Evolutionary conservation across 2,113 vertebrate genomes (phyloP), one percentile per base, ranked within the genome.

Genomic region (Hemichromis elongatus): DNA sequence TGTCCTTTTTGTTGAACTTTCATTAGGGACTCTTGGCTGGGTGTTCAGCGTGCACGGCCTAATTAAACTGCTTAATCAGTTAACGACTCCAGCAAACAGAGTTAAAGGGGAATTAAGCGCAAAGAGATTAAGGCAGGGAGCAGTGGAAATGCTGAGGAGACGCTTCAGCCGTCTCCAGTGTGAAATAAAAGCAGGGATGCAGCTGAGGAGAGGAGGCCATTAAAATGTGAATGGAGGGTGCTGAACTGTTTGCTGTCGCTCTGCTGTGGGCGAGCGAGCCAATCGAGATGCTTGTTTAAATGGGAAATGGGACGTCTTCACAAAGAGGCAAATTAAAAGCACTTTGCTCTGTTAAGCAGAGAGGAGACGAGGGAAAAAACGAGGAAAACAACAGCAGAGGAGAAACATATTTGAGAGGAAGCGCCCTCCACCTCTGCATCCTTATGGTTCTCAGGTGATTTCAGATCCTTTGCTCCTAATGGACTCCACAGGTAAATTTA

Each of bases 61-160:
- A 96, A 96, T 96, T 96, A 96, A 95, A 96, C 92, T 93, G 92
- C 95, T 95, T 96, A 96, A 96, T 96, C 95, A 96, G 95, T 96
- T 96, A 96, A 96, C 92, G 94, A 96, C 93, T 95, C 89, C 91
- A 91, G 94, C 84, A 92, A 94, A 94, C 91, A 93, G 95, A 92
- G 92, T 96, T 96, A 96, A 95, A 94, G 92, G 93, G 93, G 94
- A 96, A 96, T 96, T 95, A 96, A 96, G 94, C 94, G 92, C 92
- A 88, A 85, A 94, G 92, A 94, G 93, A 94, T 89, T 88, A 93
- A 93, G 80, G 90, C 92, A 93, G 86, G 84, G 86, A 92, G 90
- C 87, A 35, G 77, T 47, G 85, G 92, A 96, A 96, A 93, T 94
- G 95, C 95, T 95, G 95, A 96, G 93, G 91, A 95, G 95, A 95